Evolutionary conservation across 2,888 invertebrate species (phyloP), one percentile per base, ranked within the genome.

Genomic region (Craniophora ligustri): DNA sequence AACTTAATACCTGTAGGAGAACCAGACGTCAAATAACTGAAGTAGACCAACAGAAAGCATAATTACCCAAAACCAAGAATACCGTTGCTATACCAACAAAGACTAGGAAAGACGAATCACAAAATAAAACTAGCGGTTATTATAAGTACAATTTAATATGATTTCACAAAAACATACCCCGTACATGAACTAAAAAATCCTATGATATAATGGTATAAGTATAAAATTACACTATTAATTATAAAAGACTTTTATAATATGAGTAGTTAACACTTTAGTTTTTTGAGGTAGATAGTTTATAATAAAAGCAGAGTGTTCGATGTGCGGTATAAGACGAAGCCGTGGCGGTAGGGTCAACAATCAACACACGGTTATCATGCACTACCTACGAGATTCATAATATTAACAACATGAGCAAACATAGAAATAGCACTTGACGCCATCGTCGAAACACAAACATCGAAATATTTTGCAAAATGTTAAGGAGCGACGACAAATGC

Each of bases 101-200:
- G 45, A 32, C n/a, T 10, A 13, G 41, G 67, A 45, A 38, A 58
- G 48, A 40, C 23, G 35, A 54, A 10, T 63, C 46, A 23, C 41
- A 14, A 87, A 92, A 90, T 89, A 64, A 93, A 91, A 93, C 91
- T 19, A 88, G 73, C 91, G 89, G 77, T 92, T 86, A 86, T 88
- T 85, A 89, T 92, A 93, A 92, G 91, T 92, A 92, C 92, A 92
- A 89, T 92, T 89, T 93, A 92, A 89, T 92, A 88, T 87, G 85
- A 88, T 89, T 90, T 87, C 92, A 93, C 92, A 92, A 92, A 72
- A 91, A 93, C 89, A 86, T 91, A 90, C 88, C 91, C 92, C 87
- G 82, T 89, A 91, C 86, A 91, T 84, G 82, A 92, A 92, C 88
- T 87, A 88, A 84, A 86, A 54, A 88, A 85, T 84, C 88, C 86